Conservation (phyloP, 2,888 invertebrate species). For the Drosophila kuntzei region DNA sequence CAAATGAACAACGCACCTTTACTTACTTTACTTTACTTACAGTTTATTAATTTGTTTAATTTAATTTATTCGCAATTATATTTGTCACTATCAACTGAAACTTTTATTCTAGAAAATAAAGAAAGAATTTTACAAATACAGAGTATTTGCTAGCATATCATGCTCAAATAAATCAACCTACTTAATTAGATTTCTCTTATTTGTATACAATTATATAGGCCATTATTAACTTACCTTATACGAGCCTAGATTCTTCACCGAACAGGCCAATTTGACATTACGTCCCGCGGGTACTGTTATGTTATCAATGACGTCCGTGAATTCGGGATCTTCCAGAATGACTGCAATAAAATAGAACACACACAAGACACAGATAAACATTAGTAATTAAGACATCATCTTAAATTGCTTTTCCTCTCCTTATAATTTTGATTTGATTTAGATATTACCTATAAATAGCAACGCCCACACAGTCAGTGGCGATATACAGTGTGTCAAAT, state of each 20-base stretch:
- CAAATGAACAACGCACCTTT: no score
- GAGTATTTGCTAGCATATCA: neutral
- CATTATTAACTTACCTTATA: constrained; percentile 83
- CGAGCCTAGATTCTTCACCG: constrained; percentile 85
- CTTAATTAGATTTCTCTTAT: constrained; percentile 22
- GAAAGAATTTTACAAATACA: neutral
- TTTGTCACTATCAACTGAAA: neutral
- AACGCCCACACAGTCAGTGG: neutral
- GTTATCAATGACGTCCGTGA: constrained; percentile 95
- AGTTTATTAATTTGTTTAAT: neutral
- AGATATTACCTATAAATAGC: constrained; percentile 22
- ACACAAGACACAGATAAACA: constrained; percentile 15
- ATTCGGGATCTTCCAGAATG: constrained; percentile 94
- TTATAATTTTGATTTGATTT: neutral
- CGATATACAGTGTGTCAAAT: neutral
- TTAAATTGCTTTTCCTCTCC: constrained; percentile 16
- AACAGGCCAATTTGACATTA: constrained; percentile 86
- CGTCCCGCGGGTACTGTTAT: constrained; percentile 91
- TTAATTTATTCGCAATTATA: neutral
- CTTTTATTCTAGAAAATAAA: neutral
- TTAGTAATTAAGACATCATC: constrained; percentile 34
- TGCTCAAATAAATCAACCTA: neutral
- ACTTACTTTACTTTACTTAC: no score
- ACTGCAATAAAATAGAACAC: constrained; percentile 87
- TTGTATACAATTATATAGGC: neutral